Conservation (phyloP, 2,797 vertebrate species). For the Yasuhikotakia modesta region DNA sequence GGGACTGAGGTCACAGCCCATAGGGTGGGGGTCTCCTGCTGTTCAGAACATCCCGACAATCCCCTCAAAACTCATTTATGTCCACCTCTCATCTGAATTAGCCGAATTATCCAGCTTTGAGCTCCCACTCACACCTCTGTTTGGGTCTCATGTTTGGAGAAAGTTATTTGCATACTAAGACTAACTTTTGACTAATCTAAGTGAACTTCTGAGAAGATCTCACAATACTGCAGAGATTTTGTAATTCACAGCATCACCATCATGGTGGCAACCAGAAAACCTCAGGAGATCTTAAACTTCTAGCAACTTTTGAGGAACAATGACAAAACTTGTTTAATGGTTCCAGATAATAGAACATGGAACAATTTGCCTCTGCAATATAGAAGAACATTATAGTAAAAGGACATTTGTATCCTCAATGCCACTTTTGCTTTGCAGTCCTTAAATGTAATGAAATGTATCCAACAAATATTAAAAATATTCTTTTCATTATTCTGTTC, state of each 20-base stretch:
- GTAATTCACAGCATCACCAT: slow-evolving; percentile 22
- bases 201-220: slow-evolving; percentile 21
- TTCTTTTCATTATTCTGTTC: too few relatives aligned
- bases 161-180: slow-evolving; percentile 39
- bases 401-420: too few relatives aligned
- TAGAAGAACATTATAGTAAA: too few relatives aligned
- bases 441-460: too few relatives aligned
- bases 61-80: slow-evolving; percentile 54
- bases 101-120: slow-evolving; percentile 45
- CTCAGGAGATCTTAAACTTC: not conserved
- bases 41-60: slow-evolving; percentile 60
- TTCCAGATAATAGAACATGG: not conserved
- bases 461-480: not conserved
- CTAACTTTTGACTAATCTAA: not conserved
- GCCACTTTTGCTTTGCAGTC: too few relatives aligned
- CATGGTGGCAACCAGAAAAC: not conserved
- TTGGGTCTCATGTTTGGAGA: slow-evolving; percentile 1
- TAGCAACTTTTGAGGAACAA: slow-evolving; percentile 3
- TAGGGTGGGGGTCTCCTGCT: slow-evolving; percentile 56
- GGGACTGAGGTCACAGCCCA: slow-evolving; percentile 64
- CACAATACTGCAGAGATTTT: slow-evolving; percentile 21
- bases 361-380: not conserved
- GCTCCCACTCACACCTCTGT: slow-evolving; percentile 45
- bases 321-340: not conserved
- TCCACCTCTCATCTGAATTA: slow-evolving; percentile 38